Base-by-base conservation (phyloP, 2,888 invertebrate genomes). In the Caenorhabditis angaria region DNA sequence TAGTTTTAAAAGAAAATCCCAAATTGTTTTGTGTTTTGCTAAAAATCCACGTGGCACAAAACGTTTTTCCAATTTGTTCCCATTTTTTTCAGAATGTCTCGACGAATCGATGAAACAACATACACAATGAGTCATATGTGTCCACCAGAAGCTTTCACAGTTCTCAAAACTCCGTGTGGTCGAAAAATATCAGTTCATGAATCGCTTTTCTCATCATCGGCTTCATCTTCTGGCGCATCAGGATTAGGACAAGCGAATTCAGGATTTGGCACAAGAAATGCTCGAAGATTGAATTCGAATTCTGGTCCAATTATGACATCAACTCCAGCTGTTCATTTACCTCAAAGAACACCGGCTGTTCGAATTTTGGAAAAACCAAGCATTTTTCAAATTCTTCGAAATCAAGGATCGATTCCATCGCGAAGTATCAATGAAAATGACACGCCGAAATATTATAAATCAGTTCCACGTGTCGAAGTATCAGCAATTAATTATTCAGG, bases 101-200 rank as follows among this genome's bases (percentile, higher is more conserved):
- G 65, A 14, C 32, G 65, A 22, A 14, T 61, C n/a, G 72, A 68
- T 55, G 72, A 72, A 32, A 59, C 59, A 58, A 67, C 68, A 22
- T 72, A 72, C 35, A 68, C 68, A n/a, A 68, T 68, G 72, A 67
- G 67, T 55, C 61, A 68, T 25, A 68, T 68, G 67, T 72, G 72
- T 32, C 72, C 72, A 32, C 72, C 72, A 20, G 72, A 72, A 58
- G 72, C 72, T 0, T 72, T 72, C 32, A 68, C 58, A n/a, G 72
- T 72, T 5, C 22, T 61, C n/a, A 61, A 61, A 32, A 71, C 71
- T 12, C 71, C 71, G 10, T 66, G 66, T 48, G 66, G 66, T 6
- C 66, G 67, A 2, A 60, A 64, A 24, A 66, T 71, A 32, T 57
- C 71, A 6, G 64, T 67, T 12, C 63, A 25, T 6, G 41, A 47